A percentile compares a stretch with the other conserved stretches of the same genome.
These are phyloP conservation scores for Callopanchax toddi DNA, from an alignment of 2,113 vertebrate species.

Conservation along the genomic window DNA sequence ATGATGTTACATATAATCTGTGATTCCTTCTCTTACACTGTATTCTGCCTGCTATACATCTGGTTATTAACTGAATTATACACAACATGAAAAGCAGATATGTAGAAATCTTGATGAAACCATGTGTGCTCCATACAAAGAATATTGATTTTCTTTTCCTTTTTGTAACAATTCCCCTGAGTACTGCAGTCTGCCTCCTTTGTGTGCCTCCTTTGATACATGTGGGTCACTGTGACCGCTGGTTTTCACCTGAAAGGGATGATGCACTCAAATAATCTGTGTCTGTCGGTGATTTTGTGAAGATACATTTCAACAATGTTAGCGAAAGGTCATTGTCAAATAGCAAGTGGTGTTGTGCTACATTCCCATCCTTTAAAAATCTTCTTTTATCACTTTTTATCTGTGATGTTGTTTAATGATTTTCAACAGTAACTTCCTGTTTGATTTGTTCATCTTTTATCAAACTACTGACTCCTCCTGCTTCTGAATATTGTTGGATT, in stretches of 20 bases:
- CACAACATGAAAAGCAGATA: neutral
- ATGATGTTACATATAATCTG: no score
- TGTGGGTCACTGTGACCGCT: conserved; percentile 12
- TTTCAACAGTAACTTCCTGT: neutral
- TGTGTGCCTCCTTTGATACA: conserved; percentile 19
- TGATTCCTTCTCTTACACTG: no score
- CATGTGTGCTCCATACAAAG: conserved; percentile 5
- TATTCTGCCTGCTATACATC: no score
- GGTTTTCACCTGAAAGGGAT: conserved; percentile 7
- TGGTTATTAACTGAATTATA: no score
- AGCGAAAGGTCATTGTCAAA: neutral
- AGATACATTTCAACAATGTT: neutral
- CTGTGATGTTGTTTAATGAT: no score
- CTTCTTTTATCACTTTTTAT: no score
- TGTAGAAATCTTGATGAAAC: neutral
- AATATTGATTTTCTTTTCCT: conserved; percentile 3
- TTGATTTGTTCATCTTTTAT: neutral
- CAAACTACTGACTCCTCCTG: neutral
- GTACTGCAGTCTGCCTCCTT: conserved; percentile 2
- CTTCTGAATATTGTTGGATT: neutral
- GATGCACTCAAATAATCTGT: neutral
- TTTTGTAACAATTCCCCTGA: conserved; percentile 1
- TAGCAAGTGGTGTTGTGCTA: no score
- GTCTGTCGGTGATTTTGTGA: neutral
- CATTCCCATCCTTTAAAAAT: no score